A percentile compares a stretch with the other conserved stretches of the same genome.
phyloP scores from a whole-genome alignment of 2,888 invertebrate genomes.

The Acanthosepion pharaonis region DNA sequence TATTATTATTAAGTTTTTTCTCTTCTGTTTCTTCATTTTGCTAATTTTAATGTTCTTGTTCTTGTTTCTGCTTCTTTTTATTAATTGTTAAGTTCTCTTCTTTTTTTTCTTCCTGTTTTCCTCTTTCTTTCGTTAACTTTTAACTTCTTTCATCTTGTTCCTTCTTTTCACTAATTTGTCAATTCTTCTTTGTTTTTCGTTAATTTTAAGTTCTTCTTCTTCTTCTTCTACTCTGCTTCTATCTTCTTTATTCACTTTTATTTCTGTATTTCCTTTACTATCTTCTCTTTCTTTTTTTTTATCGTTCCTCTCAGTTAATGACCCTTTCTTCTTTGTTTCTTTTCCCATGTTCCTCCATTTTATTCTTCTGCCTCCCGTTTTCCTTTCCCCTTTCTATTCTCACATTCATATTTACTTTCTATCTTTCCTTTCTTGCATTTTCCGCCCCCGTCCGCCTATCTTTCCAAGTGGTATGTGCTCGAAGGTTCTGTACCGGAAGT shows the following conservation, averaged over 20 bases:
- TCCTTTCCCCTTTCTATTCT: background rate
- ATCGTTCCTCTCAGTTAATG: background rate
- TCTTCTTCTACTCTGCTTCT: no score
- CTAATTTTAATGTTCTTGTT: no score
- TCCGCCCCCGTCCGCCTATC: background rate
- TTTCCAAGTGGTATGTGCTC: conserved; percentile 2
- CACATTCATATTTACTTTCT: background rate
- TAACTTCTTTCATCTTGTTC: no score
- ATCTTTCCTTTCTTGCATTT: background rate
- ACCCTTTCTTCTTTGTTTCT: background rate
- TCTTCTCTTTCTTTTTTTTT: background rate
- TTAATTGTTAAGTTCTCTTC: no score
- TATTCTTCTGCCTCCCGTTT: background rate
- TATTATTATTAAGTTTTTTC: background rate
- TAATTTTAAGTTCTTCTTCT: no score
- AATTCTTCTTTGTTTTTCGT: no score
- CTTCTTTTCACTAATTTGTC: no score
- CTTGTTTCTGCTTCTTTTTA: no score
- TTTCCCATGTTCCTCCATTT: rapidly evolving
- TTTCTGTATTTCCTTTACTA: no score
- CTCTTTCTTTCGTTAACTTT: no score
- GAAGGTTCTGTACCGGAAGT: conserved; percentile 1
- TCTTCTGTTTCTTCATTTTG: background rate
- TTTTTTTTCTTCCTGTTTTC: no score
- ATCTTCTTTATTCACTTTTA: no score